Conservation (phyloP, 2,797 vertebrate genomes). For the Okamejei kenojei region DNA sequence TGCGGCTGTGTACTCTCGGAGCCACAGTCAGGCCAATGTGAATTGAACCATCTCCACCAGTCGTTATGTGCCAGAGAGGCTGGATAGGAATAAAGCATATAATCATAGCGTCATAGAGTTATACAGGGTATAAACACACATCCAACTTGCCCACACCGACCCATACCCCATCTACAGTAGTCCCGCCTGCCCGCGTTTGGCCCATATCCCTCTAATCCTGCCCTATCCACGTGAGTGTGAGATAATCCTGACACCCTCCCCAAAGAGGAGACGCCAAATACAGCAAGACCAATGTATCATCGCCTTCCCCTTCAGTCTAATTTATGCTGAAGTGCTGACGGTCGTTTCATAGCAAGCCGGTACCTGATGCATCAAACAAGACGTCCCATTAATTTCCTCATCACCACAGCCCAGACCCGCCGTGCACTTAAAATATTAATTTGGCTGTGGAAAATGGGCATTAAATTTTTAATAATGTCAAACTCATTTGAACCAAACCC, state of each 20-base stretch:
- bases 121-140: too few species aligned
- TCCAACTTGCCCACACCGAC: too few species aligned
- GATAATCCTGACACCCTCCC: neutral
- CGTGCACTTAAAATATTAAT: constrained; percentile 78
- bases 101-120: too few species aligned
- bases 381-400: constrained; percentile 84
- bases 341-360: constrained; percentile 40
- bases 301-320: constrained; percentile 6
- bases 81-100: too few species aligned
- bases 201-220: too few species aligned
- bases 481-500: constrained; percentile 71
- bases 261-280: neutral
- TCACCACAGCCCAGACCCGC: constrained; percentile 83
- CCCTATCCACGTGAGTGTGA: neutral
- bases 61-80: neutral
- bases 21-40: neutral
- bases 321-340: constrained; percentile 12
- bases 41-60: neutral
- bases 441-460: constrained; percentile 75
- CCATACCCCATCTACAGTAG: too few species aligned
- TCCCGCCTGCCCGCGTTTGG: too few species aligned
- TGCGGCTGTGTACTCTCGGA: neutral
- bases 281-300: constrained; percentile 6
- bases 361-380: constrained; percentile 69
- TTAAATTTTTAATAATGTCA: constrained; percentile 82